Evolutionary conservation across 2,888 invertebrate species (phyloP), one percentile per base, ranked within the genome.

Genomic region (Drosophila glabriapex): DNA sequence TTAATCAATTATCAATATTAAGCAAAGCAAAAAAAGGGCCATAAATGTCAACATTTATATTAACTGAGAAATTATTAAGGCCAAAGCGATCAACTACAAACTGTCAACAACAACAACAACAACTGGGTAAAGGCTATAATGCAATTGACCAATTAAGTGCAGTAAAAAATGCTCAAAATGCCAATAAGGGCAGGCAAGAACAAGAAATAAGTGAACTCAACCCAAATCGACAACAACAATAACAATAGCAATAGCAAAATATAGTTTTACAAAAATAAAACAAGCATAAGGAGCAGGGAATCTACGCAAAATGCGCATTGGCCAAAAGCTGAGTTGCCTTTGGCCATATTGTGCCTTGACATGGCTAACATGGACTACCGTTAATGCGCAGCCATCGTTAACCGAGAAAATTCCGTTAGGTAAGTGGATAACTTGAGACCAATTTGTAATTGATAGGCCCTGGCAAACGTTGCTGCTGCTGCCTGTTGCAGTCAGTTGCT

Each of bases 381-480:
- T 88, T 74, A 78, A 67, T 67, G 93, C 92, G 65, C 93, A 93
- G 82, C 90, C 92, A 89, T 92, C 93, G 86, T 91, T 93, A 88
- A 93, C 93, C 83, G 93, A 93, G 90, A 93, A 93, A 92, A 93
- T 93, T 78, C 93, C 93, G 73, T 91, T 93, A 83, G 93, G 93
- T 93, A 90, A 93, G 93, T 92, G 39, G 41, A 46, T 75, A 81
- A 79, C 66, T 39, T 69, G 53, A 54, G 46, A 60, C 68, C 68
- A 60, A 68, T 68, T 58, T 53, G 69, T 68, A 69, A 69, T 69
- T 54, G 68, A 60, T 60, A 68, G 54, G 68, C 53, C 52, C 37
- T 16, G 37, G 14, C 28, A 29, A 41, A 41, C 33, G 39, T 22
- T 39, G 61, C 29, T 28, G n/a, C 37, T 37, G 60, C 10, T 60